Percentiles rank a stretch among this genome's conserved stretches.
phyloP scores from a whole-genome alignment of 2,113 vertebrate species.

The Ictalurus punctatus region DNA sequence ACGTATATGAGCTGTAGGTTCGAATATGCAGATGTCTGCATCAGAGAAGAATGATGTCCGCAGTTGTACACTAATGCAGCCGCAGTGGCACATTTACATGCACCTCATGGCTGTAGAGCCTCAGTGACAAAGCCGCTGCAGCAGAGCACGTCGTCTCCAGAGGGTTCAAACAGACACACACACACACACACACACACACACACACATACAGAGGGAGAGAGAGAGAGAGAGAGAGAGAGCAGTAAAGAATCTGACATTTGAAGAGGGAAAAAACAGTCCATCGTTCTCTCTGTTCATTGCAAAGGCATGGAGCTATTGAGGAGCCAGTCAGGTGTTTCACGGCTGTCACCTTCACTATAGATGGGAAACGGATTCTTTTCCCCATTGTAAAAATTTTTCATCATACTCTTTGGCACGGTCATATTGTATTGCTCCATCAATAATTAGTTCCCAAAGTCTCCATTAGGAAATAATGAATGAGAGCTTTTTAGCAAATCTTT shows the following conservation, averaged over 20 bases:
- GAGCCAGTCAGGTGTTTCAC: constrained; percentile 36
- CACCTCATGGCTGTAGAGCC: constrained; percentile 40
- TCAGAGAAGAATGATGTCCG: neutral
- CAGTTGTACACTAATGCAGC: constrained; percentile 16
- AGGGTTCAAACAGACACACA: constrained; percentile 3
- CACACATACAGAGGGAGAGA: neutral
- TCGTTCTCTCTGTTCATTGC: constrained; percentile 23
- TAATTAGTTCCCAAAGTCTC: constrained; percentile 24
- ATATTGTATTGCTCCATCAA: neutral
- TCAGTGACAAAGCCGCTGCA: constrained; percentile 14
- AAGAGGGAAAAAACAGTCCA: constrained; percentile 32
- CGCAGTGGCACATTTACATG: constrained; percentile 39
- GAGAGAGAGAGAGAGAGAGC: neutral
- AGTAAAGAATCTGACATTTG: constrained; percentile 24
- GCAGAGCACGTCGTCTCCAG: constrained; percentile 7
- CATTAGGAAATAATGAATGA: constrained; percentile 36
- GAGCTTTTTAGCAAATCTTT: constrained; percentile 32
- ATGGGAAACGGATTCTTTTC: constrained; percentile 17
- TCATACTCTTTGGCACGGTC: neutral
- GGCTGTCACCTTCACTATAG: constrained; percentile 30
- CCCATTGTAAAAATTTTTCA: constrained; percentile 4
- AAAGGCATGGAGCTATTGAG: constrained; percentile 30
- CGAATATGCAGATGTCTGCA: neutral
- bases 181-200: constrained; percentile 6
- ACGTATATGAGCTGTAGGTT: neutral